Conservation (phyloP, 2,888 invertebrate genomes). For the Eustalomyia histrio region DNA sequence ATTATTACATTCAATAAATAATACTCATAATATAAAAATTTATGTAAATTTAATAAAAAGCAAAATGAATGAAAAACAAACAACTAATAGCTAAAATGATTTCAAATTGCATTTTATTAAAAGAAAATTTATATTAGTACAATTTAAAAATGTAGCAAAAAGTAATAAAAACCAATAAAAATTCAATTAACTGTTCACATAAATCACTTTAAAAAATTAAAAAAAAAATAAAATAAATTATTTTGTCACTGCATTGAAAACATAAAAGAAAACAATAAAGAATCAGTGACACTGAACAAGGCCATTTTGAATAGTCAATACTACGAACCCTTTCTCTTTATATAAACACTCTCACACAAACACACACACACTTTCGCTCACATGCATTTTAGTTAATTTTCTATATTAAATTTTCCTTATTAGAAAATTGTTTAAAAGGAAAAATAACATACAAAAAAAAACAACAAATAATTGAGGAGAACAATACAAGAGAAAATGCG, state of each 20-base stretch:
- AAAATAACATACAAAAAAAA: neutral
- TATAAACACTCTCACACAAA: neutral
- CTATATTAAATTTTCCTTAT: neutral
- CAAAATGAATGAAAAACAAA: neutral
- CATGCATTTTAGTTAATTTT: neutral
- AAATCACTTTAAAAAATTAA: constrained; percentile 28
- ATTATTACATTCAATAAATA: constrained; percentile 4
- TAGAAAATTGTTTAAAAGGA: neutral
- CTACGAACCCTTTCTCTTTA: constrained; percentile 26
- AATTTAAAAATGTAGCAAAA: constrained; percentile 2
- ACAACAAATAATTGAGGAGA: neutral
- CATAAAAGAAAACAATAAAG: constrained; percentile 14
- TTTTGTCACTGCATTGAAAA: constrained; percentile 6
- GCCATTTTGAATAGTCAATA: constrained; percentile 38
- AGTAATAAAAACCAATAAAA: constrained; percentile 37
- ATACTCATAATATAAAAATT: constrained; percentile 7
- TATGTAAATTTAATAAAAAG: constrained; percentile 7
- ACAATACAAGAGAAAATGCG: too few species aligned
- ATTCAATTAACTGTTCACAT: constrained; percentile 32
- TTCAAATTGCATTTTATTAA: neutral
- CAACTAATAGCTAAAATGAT: neutral
- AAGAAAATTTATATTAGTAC: too few species aligned
- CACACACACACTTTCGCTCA: neutral
- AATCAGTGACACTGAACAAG: constrained; percentile 55
- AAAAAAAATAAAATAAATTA: neutral